Evolutionary conservation across 2,888 invertebrate genomes (phyloP).

Genomic region (Sphaerophoria taeniata): DNA sequence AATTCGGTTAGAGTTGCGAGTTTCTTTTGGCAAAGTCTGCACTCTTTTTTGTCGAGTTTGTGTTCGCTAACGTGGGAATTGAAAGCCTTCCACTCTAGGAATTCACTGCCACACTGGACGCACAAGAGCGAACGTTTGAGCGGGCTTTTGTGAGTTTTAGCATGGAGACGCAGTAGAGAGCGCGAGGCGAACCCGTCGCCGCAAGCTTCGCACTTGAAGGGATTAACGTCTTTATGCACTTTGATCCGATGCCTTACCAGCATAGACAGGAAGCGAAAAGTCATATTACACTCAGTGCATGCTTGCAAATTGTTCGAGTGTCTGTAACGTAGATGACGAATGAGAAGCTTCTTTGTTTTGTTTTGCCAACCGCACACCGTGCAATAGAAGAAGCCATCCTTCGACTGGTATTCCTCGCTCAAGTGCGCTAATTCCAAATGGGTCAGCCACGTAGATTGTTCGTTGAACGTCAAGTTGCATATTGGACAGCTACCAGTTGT

Average conservation of each 20-base stretch:
- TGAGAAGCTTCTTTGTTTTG: constrained; percentile 58
- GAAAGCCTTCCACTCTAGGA: constrained; percentile 33
- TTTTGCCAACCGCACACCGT: constrained; percentile 64
- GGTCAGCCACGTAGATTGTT: constrained; percentile 49
- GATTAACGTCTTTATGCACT: constrained; percentile 46
- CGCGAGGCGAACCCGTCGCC: constrained; percentile 52
- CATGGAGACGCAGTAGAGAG: constrained; percentile 38
- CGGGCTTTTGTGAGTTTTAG: constrained; percentile 37
- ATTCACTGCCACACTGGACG: constrained; percentile 49
- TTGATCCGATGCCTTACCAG: constrained; percentile 54
- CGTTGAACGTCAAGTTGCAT: constrained; percentile 36
- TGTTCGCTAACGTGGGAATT: constrained; percentile 41
- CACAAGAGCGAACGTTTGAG: constrained; percentile 50
- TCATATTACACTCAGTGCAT: constrained; percentile 61
- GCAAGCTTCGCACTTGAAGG: constrained; percentile 64
- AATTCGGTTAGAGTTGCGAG: constrained; percentile 15
- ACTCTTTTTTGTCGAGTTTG: constrained; percentile 29
- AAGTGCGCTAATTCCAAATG: constrained; percentile 59
- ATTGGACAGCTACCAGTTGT: constrained; percentile 57
- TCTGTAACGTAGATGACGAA: constrained; percentile 56
- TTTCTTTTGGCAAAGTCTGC: constrained; percentile 37
- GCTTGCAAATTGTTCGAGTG: constrained; percentile 53
- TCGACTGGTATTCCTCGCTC: constrained; percentile 48
- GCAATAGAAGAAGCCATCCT: constrained; percentile 65
- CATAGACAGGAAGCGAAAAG: constrained; percentile 58